These are phyloP conservation scores for Hyposoter dolosus DNA, from an alignment of 2,888 invertebrate species.

Conservation along the genomic window DNA sequence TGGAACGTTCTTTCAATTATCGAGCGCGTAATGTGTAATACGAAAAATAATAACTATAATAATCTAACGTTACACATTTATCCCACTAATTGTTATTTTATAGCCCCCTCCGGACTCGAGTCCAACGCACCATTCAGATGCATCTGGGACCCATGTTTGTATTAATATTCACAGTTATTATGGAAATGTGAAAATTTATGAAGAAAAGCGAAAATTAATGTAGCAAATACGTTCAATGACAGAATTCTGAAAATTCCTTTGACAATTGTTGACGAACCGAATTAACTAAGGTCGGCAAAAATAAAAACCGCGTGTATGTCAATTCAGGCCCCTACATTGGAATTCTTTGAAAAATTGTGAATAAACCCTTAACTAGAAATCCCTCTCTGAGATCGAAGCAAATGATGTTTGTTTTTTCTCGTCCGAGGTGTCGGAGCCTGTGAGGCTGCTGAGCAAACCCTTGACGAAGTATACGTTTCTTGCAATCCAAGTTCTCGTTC, in stretches of 20 bases:
- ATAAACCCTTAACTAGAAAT: neutral
- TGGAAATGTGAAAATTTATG: neutral
- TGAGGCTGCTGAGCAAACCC: neutral
- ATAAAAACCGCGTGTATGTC: neutral
- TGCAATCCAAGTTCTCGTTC: slow-evolving; percentile 62
- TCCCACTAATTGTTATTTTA: slow-evolving; percentile 30
- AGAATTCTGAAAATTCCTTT: neutral
- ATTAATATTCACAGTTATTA: neutral
- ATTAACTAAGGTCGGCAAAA: neutral
- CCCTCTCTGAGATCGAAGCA: neutral
- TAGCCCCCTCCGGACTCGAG: neutral
- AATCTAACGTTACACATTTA: neutral
- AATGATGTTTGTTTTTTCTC: slow-evolving; percentile 8
- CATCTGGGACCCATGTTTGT: slow-evolving; percentile 5
- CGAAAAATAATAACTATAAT: slow-evolving; percentile 12
- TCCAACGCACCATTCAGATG: neutral
- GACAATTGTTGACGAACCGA: neutral
- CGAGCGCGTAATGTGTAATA: neutral
- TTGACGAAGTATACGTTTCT: slow-evolving; percentile 23
- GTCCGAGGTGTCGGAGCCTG: slow-evolving; percentile 15
- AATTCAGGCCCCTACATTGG: neutral
- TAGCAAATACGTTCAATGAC: neutral
- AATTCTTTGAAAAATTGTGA: neutral
- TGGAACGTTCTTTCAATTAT: slow-evolving; percentile 16
- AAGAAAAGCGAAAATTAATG: slow-evolving; percentile 6